Evolutionary conservation across 2,113 vertebrate species (phyloP), one percentile per base, ranked within the genome.

Genomic region (Recurvirostra avosetta): DNA sequence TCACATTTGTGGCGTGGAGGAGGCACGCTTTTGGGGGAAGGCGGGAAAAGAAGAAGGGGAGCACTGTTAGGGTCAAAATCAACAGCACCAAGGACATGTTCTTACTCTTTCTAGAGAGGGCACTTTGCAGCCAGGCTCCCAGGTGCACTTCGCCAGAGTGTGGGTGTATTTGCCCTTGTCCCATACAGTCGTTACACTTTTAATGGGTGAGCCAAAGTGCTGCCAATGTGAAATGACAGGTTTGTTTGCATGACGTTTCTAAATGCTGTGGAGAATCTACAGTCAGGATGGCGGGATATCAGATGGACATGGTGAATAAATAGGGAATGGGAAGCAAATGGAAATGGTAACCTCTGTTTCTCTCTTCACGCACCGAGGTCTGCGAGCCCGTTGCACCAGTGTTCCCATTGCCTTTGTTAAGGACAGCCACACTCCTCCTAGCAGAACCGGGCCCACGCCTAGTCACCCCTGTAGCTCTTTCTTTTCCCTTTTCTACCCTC

Each of bases 11-110:
- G 70, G 84, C 0, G 1, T 18, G 61, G 76, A 79, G 77, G 21
- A 76, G 95, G 74, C 92, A 94, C 55, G 11, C 81, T 81, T 81
- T 7, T 30, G 56, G 61, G 78, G 55, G 13, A 75, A 75, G 94
- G 63, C 0, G 34, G 72, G 65, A 53, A 65, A 83, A 36, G 58
- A 11, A 23, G 49, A 25, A 40, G 36, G 52, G 25, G 25, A 84
- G 50, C 27, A 5, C 27, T 21, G 11, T 17, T 16, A 6, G 50
- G 66, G 78, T 41, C 40, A 61, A 65, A 66, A 63, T 41, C 36
- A 34, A 10, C n/a, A 67, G 62, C 40, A 6, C 20, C 22, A 3
- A 55, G 21, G 70, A 8, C 65, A 27, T 10, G 61, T 58, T 67
- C 49, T 56, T 71, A 9, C 29, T 27, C 68, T 73, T 34, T 26